Evolutionary conservation across 2,797 vertebrate species (phyloP), one percentile per base, ranked within the genome.

Genomic region (Leucoraja ocellata): DNA sequence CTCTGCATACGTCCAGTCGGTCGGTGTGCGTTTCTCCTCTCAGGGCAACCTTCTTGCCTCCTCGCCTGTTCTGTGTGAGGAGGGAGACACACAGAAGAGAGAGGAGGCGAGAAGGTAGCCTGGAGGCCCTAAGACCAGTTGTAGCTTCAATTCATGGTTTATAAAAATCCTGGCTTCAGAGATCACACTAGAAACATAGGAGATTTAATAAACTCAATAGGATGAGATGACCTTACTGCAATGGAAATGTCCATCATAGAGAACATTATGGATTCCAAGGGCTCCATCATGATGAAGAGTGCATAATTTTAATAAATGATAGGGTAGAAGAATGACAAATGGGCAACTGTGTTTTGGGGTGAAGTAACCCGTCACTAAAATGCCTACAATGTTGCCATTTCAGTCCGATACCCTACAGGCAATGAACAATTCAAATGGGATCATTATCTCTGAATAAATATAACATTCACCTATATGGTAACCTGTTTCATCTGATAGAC

Each of bases 391-490:
- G 39, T 93, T 76, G 81, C 16, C 13, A 54, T 61, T 11, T 39
- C 0, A 7, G 8, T 63, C 46, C 8, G 18, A 23, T 58, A 81
- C 23, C 18, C 7, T 23, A 54, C 80, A 81, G 39, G 14, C 78
- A 81, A 81, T 54, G 21, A 93, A 94, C 94, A 94, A 93, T 93
- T 93, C 93, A 94, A 73, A 93, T 93, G 94, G 93, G 94, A 93
- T 93, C 91, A 68, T 95, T 94, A 94, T 94, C 93, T 93, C 92
- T 2, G 21, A 90, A 68, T 0, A 93, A 9, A 93, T 4, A 39
- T 93, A 95, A 94, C 94, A 94, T 93, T 93, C 6, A 7, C 58
- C 16, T 2, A 58, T 71, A 65, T 90, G 63, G 63, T 39, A 90
- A 71, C 65, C 46, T 1, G 32, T 32, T 32, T 32, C 32, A 32